phyloP scores from a whole-genome alignment of 2,888 invertebrate genomes.

The Pherbina coryleti region DNA sequence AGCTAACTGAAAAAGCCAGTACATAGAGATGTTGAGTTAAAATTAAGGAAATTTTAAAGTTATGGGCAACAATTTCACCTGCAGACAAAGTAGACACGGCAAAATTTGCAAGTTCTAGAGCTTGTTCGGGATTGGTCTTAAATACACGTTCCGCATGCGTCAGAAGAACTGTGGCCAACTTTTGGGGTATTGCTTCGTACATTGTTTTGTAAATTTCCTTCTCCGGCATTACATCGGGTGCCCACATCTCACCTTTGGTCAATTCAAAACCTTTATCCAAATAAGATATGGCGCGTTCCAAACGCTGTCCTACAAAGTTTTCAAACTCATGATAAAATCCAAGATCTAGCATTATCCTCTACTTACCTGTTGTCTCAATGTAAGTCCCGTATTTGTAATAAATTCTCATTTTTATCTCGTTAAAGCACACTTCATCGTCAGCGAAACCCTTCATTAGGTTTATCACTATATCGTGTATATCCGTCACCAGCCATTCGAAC shows the following conservation, averaged over 20 bases:
- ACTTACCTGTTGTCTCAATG: conserved; percentile 40
- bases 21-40: background rate
- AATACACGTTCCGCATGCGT: conserved; percentile 49
- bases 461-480: conserved; percentile 56
- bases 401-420: conserved; percentile 57
- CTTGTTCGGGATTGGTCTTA: conserved; percentile 49
- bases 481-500: conserved; percentile 56
- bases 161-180: conserved; percentile 52
- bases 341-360: background rate
- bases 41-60: background rate
- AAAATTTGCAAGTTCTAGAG: conserved; percentile 52
- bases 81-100: conserved; percentile 55
- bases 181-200: conserved; percentile 51
- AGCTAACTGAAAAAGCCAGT: conserved; percentile 51
- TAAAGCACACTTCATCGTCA: conserved; percentile 47
- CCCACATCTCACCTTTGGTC: conserved; percentile 57
- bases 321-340: too few relatives aligned
- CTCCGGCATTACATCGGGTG: conserved; percentile 43
- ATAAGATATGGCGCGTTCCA: conserved; percentile 51
- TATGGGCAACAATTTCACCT: conserved; percentile 45
- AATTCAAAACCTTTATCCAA: conserved; percentile 53
- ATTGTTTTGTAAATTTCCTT: conserved; percentile 47
- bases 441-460: conserved; percentile 48
- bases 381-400: conserved; percentile 54
- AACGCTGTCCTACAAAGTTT: conserved; percentile 25